Conservation (phyloP, 2,797 vertebrate species). For the Lophius americanus region DNA sequence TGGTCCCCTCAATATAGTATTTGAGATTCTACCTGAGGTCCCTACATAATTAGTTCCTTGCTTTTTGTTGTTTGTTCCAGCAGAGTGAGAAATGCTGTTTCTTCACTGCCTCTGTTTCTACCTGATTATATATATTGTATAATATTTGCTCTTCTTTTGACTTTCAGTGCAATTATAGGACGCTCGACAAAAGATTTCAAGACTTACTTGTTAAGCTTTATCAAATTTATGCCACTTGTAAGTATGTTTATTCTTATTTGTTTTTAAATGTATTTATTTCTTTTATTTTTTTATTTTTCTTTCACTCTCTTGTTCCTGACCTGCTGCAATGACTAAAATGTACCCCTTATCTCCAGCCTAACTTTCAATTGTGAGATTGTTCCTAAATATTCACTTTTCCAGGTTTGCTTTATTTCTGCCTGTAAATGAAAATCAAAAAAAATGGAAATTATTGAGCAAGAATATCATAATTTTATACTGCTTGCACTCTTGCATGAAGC, state of each 20-base stretch:
- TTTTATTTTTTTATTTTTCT: too few relatives aligned
- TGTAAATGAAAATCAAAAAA: neutral
- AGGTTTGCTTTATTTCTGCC: neutral
- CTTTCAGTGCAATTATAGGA: constrained; percentile 98
- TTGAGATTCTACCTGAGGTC: neutral
- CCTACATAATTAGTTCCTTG: neutral
- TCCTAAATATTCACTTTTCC: constrained; percentile 1
- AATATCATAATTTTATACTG: neutral
- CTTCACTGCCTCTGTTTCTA: neutral
- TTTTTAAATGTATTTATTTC: too few relatives aligned
- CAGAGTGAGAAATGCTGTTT: neutral
- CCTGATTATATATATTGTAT: constrained; percentile 2
- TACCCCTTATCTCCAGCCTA: neutral
- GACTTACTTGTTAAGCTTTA: constrained; percentile 95
- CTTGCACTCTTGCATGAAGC: too few relatives aligned
- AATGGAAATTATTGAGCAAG: neutral
- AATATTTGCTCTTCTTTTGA: constrained; percentile 69
- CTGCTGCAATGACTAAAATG: too few relatives aligned
- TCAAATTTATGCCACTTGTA: constrained; percentile 96
- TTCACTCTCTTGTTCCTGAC: too few relatives aligned
- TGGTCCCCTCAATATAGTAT: too few relatives aligned
- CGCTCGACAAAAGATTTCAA: constrained; percentile 96
- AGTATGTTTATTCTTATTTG: constrained; percentile 72
- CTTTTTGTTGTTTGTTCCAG: neutral
- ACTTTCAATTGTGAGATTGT: neutral